Percentiles rank a stretch among this genome's conserved stretches.
These are phyloP conservation scores for Vesta saturnalis DNA, from an alignment of 2,888 invertebrate genomes.

Conservation along the genomic window DNA sequence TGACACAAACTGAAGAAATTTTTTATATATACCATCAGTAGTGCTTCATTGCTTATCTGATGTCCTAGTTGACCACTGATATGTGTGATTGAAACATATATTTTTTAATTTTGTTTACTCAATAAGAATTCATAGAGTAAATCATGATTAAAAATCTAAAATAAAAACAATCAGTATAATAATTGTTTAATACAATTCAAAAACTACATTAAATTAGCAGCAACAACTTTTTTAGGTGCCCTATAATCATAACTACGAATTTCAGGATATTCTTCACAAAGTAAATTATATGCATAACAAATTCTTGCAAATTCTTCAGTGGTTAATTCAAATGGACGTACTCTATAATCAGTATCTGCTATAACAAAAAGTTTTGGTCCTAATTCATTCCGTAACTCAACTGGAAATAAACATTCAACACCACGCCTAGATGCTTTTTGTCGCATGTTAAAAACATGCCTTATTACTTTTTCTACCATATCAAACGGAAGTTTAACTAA, in stretches of 20 bases:
- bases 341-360: conserved; percentile 76
- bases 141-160: too few species aligned
- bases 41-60: too few species aligned
- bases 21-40: too few species aligned
- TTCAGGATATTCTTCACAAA: conserved; percentile 74
- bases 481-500: conserved; percentile 78
- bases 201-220: conserved; percentile 11
- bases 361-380: conserved; percentile 71
- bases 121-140: too few species aligned
- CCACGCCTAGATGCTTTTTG: conserved; percentile 83
- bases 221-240: conserved; percentile 56
- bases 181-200: background rate
- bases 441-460: conserved; percentile 88
- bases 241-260: conserved; percentile 76
- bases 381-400: conserved; percentile 71
- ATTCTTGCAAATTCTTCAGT: conserved; percentile 82
- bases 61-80: too few species aligned
- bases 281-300: conserved; percentile 78
- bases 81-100: too few species aligned
- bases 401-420: conserved; percentile 80
- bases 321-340: conserved; percentile 77
- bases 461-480: conserved; percentile 87
- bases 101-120: too few species aligned
- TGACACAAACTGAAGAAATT: too few species aligned
- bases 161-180: too few species aligned